phyloP scores from a whole-genome alignment of 2,888 invertebrate species.

The Microctonus aethiopoides region DNA sequence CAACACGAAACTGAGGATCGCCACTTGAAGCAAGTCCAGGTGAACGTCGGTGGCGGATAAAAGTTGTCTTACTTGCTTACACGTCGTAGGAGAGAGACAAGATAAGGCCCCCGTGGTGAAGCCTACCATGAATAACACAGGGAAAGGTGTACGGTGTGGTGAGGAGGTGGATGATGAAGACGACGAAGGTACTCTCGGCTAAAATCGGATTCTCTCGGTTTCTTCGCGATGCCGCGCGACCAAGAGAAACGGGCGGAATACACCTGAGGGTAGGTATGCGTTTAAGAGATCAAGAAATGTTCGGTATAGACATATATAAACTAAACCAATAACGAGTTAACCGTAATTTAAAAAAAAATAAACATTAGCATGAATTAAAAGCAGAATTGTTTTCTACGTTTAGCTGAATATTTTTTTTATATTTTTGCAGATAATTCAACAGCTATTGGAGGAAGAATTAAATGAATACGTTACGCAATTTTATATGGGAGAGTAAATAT shows the following conservation, averaged over 20 bases:
- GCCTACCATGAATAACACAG: not conserved
- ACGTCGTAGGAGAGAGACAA: slow-evolving; percentile 1
- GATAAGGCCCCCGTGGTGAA: slow-evolving; percentile 18
- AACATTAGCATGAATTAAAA: not conserved
- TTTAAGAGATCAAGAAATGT: slow-evolving; percentile 29
- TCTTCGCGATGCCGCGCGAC: slow-evolving; percentile 23
- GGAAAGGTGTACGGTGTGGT: slow-evolving; percentile 28
- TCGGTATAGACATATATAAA: not conserved
- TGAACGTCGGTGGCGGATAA: slow-evolving; percentile 51
- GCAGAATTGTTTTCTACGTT: not conserved
- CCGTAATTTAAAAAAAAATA: not conserved
- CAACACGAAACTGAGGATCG: slow-evolving; percentile 62
- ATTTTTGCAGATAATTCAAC: not conserved
- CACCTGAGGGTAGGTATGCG: slow-evolving; percentile 24
- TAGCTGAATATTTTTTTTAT: not conserved
- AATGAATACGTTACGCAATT: not conserved
- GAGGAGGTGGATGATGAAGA: slow-evolving; percentile 32
- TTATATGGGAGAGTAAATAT: not conserved
- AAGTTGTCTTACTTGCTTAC: slow-evolving; percentile 38
- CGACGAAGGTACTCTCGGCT: slow-evolving; percentile 26
- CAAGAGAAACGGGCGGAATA: slow-evolving; percentile 37
- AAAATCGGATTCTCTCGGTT: slow-evolving; percentile 24
- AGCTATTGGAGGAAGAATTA: not conserved
- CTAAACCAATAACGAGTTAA: not conserved
- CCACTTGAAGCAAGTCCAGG: slow-evolving; percentile 49